Conservation (phyloP, 1,140 invertebrate species). For the Pristionchus pacificus region DNA sequence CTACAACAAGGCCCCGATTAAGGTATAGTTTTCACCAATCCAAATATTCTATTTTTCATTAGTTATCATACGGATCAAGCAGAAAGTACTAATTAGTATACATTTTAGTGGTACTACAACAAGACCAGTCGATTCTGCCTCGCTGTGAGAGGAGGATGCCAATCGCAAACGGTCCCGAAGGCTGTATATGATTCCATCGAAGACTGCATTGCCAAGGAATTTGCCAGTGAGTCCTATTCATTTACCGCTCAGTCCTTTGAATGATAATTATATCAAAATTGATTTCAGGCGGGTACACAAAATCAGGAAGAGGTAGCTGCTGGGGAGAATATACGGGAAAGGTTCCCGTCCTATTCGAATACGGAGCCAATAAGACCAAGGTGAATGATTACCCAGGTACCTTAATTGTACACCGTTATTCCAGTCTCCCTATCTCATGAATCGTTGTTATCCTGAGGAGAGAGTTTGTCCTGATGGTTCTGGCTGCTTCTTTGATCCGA, state of each 20-base stretch:
- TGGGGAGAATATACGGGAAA: too few species aligned
- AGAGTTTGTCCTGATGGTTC: slow-evolving; percentile 2
- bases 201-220: not conserved
- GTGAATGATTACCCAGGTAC: too few species aligned
- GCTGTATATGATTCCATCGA: not conserved
- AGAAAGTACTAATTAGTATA: too few species aligned
- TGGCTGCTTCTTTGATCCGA: not conserved
- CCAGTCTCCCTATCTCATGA: not conserved
- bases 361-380: not conserved
- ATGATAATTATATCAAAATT: too few species aligned
- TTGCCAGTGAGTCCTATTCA: not conserved
- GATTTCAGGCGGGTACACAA: too few species aligned
- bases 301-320: too few species aligned
- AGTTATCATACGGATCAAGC: too few species aligned
- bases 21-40: too few species aligned
- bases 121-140: not conserved
- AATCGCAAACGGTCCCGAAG: not conserved
- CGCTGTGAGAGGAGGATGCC: not conserved
- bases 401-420: too few species aligned
- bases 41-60: too few species aligned
- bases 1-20: not conserved
- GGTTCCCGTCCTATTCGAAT: not conserved
- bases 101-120: not conserved
- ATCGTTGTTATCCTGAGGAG: not conserved
- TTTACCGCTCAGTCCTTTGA: not conserved